These are phyloP conservation scores for Mesembrinibis cayennensis DNA, from an alignment of 2,113 vertebrate species.

Conservation along the genomic window DNA sequence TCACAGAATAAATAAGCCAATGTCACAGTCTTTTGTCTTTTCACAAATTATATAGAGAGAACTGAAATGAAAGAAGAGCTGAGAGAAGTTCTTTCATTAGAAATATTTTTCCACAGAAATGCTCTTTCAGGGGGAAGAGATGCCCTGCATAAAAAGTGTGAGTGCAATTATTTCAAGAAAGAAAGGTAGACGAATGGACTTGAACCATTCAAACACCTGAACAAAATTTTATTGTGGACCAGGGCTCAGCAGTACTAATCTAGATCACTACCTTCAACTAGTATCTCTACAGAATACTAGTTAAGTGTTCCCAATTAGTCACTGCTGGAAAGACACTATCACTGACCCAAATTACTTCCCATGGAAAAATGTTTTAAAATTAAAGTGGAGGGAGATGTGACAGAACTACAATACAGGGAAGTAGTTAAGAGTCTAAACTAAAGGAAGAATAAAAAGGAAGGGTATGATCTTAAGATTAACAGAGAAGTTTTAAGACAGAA, in stretches of 20 bases:
- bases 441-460: not conserved
- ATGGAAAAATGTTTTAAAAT: not conserved
- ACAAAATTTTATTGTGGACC: not conserved
- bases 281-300: not conserved
- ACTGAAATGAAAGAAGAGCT: not conserved
- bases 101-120: not conserved
- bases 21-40: not conserved
- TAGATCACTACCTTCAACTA: not conserved
- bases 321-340: not conserved
- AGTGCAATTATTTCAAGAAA: not conserved
- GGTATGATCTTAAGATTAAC: not conserved
- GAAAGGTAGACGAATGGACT: not conserved
- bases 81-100: not conserved
- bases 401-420: not conserved
- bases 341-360: not conserved
- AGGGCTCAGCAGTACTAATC: not conserved
- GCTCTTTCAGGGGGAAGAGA: not conserved
- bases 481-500: not conserved
- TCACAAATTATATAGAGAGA: not conserved
- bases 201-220: not conserved
- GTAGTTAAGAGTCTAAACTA: not conserved
- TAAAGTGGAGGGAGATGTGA: not conserved
- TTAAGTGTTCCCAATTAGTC: not conserved
- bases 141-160: not conserved
- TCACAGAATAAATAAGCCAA: not conserved